A percentile compares a stretch with the other conserved stretches of the same genome.
phyloP scores from a whole-genome alignment of 2,797 vertebrate genomes.

The Hydrolagus colliei region DNA sequence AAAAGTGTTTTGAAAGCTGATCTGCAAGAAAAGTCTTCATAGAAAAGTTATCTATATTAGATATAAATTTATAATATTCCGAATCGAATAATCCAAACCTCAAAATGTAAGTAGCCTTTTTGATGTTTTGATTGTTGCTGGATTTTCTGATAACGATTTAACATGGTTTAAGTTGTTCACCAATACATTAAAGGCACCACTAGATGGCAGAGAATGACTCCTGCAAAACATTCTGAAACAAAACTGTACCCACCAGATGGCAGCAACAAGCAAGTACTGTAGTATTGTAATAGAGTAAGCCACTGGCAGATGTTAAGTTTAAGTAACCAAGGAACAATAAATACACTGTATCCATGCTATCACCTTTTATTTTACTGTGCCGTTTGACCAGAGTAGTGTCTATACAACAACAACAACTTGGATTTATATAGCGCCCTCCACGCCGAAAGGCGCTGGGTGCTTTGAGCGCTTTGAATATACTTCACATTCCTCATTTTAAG shows the following conservation, averaged over 20 bases:
- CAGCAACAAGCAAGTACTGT: background rate
- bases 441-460: background rate
- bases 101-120: too few species aligned
- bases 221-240: background rate
- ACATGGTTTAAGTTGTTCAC: background rate
- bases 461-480: background rate
- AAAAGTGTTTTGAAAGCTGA: too few species aligned
- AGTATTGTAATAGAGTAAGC: background rate
- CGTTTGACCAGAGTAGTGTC: background rate
- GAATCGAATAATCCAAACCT: too few species aligned
- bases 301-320: background rate
- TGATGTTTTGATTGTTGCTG: too few species aligned
- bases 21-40: background rate
- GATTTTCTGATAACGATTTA: background rate
- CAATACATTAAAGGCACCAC: background rate
- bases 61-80: too few species aligned
- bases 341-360: background rate
- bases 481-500: background rate
- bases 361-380: background rate
- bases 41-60: background rate
- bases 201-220: background rate
- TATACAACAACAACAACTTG: background rate
- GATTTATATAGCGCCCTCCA: too few species aligned
- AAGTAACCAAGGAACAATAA: background rate
- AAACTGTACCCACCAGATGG: slow-evolving; percentile 8